Evolutionary conservation across 1,140 invertebrate species (phyloP), one percentile per base, ranked within the genome.

Genomic region (Drosophila malerkotliana): DNA sequence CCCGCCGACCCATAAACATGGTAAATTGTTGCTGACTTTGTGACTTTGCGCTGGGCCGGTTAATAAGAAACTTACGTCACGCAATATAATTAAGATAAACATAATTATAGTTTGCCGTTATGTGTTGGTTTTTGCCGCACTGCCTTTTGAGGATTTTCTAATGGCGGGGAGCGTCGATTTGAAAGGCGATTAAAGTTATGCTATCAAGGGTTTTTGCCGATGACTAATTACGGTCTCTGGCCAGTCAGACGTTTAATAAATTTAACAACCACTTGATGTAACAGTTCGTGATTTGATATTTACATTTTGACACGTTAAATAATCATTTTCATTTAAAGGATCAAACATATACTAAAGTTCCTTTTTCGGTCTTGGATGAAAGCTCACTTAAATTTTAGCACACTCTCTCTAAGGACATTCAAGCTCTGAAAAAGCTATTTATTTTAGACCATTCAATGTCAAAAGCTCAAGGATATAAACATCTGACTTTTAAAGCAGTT

Each of bases 11-110:
- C 64, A 78, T 81, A 81, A 55, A 76, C 72, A 60, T 53, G 45
- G 72, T 67, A 64, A 77, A 68, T 81, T 81, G 82, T 74, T 61
- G 78, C 78, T 85, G 82, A 87, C 82, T 82, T 53, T 63, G 78
- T 80, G 67, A 80, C 80, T 84, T 84, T 84, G 80, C 84, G 80
- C 75, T 62, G 41, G 5, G 77, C 73, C 68, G 82, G 72, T 88
- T 88, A 87, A 88, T 88, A 88, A 77, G 83, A 83, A 88, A 89
- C 84, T 69, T 83, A 79, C 79, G 68, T 88, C 83, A 88, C 83
- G 83, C 83, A 89, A 88, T 88, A 88, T 88, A 88, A 88, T 88
- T 88, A 88, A 88, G 83, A 88, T 88, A 88, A 88, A 88, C 83
- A 88, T 88, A 88, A 88, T 88, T 88, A 88, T 88, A 83, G 83